These are phyloP conservation scores for Monochamus saltuarius DNA, from an alignment of 1,140 invertebrate species.

Conservation along the genomic window DNA sequence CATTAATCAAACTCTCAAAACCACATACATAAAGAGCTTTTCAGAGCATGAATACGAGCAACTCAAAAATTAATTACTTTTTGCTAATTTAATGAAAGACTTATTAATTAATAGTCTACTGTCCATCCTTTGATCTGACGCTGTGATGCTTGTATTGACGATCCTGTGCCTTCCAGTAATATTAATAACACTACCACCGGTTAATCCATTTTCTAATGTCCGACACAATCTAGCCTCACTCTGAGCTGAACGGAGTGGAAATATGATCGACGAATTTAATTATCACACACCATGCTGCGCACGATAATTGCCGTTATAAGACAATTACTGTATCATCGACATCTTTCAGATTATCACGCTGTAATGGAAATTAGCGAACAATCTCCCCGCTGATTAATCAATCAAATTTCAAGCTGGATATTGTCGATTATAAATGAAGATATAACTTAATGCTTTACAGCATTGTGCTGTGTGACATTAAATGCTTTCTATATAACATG, in stretches of 20 bases:
- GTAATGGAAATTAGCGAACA: conserved; percentile 11
- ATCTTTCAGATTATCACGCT: conserved; percentile 3
- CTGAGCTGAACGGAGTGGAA: conserved; percentile 6
- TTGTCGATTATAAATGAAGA: neutral
- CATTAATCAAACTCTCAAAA: no score
- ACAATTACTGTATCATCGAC: conserved; percentile 10
- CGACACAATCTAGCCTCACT: conserved; percentile 12
- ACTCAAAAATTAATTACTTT: no score
- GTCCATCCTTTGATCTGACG: no score
- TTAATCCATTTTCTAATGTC: neutral
- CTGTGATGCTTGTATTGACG: no score
- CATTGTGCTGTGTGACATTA: no score
- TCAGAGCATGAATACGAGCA: no score
- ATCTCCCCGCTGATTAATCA: neutral
- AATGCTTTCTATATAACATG: no score
- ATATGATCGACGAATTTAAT: conserved; percentile 16
- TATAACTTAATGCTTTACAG: neutral
- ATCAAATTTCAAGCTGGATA: conserved; percentile 10
- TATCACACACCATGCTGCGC: conserved; percentile 11
- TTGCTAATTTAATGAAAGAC: no score
- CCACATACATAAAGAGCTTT: no score
- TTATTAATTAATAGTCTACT: no score
- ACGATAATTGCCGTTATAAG: conserved; percentile 18
- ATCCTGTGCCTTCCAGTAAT: no score
- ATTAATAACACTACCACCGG: no score